Percentiles rank a stretch among this genome's conserved stretches.
Conservation (phyloP, 2,888 invertebrate genomes). For the Conomelus anceps region DNA sequence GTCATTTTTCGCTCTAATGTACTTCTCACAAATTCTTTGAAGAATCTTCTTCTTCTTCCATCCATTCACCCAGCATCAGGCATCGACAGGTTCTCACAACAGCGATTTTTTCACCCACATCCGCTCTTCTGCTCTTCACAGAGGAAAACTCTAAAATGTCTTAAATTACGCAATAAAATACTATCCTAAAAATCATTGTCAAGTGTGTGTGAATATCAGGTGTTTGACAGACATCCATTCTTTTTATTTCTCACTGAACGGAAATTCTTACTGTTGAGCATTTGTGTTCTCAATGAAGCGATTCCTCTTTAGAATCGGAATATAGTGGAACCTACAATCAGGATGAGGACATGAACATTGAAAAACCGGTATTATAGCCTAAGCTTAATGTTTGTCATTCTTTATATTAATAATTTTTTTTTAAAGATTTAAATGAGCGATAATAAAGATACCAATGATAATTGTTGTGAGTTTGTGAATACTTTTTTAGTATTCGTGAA, state of each 20-base stretch:
- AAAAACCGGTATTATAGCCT: too few relatives aligned
- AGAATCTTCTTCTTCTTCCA: too few relatives aligned
- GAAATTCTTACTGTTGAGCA: neutral
- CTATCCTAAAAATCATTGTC: neutral
- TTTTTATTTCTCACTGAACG: too few relatives aligned
- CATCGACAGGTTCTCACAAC: slow-evolving; percentile 7
- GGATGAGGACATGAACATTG: too few relatives aligned
- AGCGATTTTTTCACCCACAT: neutral
- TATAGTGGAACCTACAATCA: too few relatives aligned
- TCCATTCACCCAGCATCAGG: neutral
- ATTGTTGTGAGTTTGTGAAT: too few relatives aligned
- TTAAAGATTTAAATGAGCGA: too few relatives aligned
- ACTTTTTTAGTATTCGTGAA: too few relatives aligned
- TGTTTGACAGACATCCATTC: neutral
- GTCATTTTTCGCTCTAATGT: neutral
- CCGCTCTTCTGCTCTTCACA: neutral
- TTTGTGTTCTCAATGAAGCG: neutral
- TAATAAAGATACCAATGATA: too few relatives aligned
- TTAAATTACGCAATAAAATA: neutral
- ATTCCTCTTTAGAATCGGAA: too few relatives aligned
- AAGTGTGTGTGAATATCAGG: neutral
- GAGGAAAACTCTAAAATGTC: neutral
- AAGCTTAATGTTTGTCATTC: too few relatives aligned
- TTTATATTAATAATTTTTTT: too few relatives aligned
- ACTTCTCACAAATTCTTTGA: neutral